Conservation (phyloP, 2,113 vertebrate species). For the Epinephelus lanceolatus region DNA sequence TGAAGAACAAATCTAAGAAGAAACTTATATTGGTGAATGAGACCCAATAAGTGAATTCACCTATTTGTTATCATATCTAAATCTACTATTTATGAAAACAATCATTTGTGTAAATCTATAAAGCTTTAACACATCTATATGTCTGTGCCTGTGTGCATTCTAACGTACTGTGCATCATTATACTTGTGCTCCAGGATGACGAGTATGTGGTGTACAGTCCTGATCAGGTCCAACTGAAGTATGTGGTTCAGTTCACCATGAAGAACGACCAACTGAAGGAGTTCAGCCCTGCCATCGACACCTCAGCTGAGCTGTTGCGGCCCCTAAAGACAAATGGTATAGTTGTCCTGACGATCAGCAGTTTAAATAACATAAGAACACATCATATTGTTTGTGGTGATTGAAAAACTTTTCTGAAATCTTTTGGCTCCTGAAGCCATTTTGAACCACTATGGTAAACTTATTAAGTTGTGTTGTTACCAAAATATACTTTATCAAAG, state of each 20-base stretch:
- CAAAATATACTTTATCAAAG: not conserved
- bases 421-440: not conserved
- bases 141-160: not conserved
- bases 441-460: not conserved
- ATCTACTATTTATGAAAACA: too few species aligned
- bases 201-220: slow-evolving; percentile 91
- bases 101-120: too few species aligned
- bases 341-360: not conserved
- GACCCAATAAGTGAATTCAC: too few species aligned
- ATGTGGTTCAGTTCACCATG: slow-evolving; percentile 86
- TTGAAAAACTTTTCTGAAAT: not conserved
- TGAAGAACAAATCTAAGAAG: too few species aligned
- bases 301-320: not conserved
- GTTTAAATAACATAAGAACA: not conserved
- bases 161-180: not conserved
- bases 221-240: slow-evolving; percentile 89
- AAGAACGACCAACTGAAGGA: slow-evolving; percentile 81
- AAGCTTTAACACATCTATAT: not conserved
- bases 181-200: slow-evolving; percentile 83
- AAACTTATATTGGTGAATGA: too few species aligned
- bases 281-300: slow-evolving; percentile 74
- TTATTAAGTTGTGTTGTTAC: not conserved
- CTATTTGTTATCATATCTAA: too few species aligned
- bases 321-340: not conserved
- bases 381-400: not conserved